Percentiles rank a stretch among this genome's conserved stretches.
Conservation (phyloP, 2,113 vertebrate genomes). For the Limnothrissa miodon region DNA sequence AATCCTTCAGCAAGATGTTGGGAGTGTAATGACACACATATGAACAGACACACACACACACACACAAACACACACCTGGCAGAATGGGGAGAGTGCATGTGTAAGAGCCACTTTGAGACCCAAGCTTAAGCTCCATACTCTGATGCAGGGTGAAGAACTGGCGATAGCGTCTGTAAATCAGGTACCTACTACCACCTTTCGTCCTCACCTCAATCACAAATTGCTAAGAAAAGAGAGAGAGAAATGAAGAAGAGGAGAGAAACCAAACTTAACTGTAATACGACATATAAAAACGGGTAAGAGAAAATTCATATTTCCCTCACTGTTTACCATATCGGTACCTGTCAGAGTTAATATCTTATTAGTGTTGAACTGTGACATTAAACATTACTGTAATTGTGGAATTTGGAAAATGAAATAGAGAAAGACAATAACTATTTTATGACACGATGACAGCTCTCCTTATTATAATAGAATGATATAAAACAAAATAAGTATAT, state of each 20-base stretch:
- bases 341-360: too few species aligned
- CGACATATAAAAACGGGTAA: too few species aligned
- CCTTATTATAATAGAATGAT: too few species aligned
- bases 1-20: neutral
- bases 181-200: constrained; percentile 86
- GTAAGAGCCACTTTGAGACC: constrained; percentile 60
- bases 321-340: too few species aligned
- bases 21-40: neutral
- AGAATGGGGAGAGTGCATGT: constrained; percentile 77
- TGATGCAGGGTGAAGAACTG: constrained; percentile 83
- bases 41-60: neutral
- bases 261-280: too few species aligned
- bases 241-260: neutral
- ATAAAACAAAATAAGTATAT: neutral
- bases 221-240: neutral
- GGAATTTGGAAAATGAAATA: too few species aligned
- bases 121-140: constrained; percentile 82
- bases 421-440: too few species aligned
- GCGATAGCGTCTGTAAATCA: constrained; percentile 90
- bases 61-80: constrained; percentile 69
- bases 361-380: too few species aligned
- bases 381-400: too few species aligned
- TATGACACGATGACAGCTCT: too few species aligned
- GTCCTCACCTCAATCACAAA: constrained; percentile 95
- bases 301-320: neutral